phyloP scores from a whole-genome alignment of 2,888 invertebrate genomes.

The Tridacna gigas region DNA sequence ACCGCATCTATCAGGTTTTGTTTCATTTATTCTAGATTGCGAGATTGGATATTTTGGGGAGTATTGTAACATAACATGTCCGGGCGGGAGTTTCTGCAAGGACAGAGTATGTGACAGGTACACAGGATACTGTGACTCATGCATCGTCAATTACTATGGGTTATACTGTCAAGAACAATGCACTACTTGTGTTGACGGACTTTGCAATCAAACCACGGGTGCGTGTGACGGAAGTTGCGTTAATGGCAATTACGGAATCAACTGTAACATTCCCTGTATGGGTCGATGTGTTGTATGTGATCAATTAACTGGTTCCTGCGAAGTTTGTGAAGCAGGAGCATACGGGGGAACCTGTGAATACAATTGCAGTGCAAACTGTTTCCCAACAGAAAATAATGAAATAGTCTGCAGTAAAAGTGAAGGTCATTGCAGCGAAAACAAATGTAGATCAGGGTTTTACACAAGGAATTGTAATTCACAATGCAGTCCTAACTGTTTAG shows the following conservation, averaged over 20 bases:
- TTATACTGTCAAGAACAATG: constrained; percentile 42
- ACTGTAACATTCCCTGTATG: constrained; percentile 39
- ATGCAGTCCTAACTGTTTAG: constrained; percentile 33
- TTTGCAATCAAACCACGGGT: constrained; percentile 39
- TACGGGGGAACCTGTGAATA: constrained; percentile 46
- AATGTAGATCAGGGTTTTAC: constrained; percentile 41
- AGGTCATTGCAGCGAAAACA: constrained; percentile 35
- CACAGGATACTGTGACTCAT: constrained; percentile 42
- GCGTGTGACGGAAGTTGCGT: constrained; percentile 35
- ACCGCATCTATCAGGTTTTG: not conserved
- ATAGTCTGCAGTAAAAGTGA: constrained; percentile 38
- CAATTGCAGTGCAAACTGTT: constrained; percentile 49
- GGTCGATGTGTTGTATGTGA: constrained; percentile 47
- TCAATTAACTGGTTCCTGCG: constrained; percentile 43
- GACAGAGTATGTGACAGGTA: constrained; percentile 37
- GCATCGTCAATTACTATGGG: constrained; percentile 31
- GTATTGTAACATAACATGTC: constrained; percentile 43
- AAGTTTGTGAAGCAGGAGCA: constrained; percentile 37
- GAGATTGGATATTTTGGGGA: constrained; percentile 35
- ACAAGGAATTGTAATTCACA: constrained; percentile 26
- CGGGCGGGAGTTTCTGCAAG: constrained; percentile 33
- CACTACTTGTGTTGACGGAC: constrained; percentile 35
- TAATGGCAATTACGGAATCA: constrained; percentile 38
- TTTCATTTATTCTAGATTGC: constrained; percentile 41
- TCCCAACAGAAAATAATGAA: constrained; percentile 1